These are phyloP conservation scores for Elysia chlorotica DNA, from an alignment of 1,140 invertebrate genomes.

Conservation along the genomic window DNA sequence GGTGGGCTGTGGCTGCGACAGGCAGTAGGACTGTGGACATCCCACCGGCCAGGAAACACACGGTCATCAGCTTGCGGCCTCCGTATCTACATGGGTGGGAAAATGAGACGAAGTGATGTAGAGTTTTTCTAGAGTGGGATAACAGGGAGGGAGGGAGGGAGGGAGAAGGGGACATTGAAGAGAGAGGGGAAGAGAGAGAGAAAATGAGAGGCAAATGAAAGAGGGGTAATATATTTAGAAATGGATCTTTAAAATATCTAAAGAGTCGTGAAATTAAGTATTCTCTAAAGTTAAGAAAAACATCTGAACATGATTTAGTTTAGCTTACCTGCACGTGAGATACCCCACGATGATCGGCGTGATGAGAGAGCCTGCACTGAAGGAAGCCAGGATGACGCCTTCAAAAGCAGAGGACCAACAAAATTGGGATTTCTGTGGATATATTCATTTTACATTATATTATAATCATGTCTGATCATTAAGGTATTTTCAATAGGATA, in stretches of 20 bases:
- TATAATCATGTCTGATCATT: too few species aligned
- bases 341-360: constrained; percentile 76
- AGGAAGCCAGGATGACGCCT: constrained; percentile 80
- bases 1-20: constrained; percentile 10
- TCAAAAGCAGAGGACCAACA: constrained; percentile 47
- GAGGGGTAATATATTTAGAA: not conserved
- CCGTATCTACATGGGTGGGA: constrained; percentile 25
- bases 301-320: not conserved
- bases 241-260: not conserved
- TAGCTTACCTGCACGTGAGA: constrained; percentile 66
- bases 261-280: not conserved
- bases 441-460: too few species aligned
- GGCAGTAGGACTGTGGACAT: constrained; percentile 25
- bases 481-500: too few species aligned
- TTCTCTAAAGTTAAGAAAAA: not conserved
- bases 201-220: not conserved
- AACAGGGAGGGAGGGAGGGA: not conserved
- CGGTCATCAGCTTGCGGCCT: constrained; percentile 40
- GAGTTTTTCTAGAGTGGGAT: not conserved
- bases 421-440: too few species aligned
- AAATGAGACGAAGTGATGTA: not conserved
- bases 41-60: constrained; percentile 19
- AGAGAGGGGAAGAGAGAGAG: not conserved
- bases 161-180: not conserved
- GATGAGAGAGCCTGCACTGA: constrained; percentile 78